These are phyloP conservation scores for Pseudolaguvia tuberculata DNA, from an alignment of 2,113 vertebrate species.

Conservation along the genomic window DNA sequence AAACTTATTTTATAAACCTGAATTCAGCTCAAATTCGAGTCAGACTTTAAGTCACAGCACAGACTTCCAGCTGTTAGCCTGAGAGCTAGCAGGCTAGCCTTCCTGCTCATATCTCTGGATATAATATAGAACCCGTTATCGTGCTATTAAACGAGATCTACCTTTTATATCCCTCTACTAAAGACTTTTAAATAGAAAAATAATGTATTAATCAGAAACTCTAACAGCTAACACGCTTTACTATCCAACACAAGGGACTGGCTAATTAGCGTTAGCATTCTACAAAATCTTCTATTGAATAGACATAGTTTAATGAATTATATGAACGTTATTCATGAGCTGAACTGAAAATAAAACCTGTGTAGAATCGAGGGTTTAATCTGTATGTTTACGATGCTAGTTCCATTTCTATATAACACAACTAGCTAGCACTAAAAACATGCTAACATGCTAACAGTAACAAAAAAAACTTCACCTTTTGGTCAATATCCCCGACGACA, in stretches of 20 bases:
- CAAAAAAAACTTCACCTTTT: constrained; percentile 73
- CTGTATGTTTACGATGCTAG: neutral
- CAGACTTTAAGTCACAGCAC: neutral
- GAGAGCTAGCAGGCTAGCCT: neutral
- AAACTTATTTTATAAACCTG: neutral
- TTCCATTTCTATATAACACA: constrained; percentile 3
- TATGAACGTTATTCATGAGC: neutral
- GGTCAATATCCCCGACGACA: constrained; percentile 91
- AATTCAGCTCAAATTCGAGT: neutral
- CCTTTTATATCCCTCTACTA: no score
- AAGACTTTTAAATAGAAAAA: neutral
- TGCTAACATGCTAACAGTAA: constrained; percentile 47
- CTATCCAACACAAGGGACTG: constrained; percentile 13
- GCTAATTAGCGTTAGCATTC: constrained; percentile 17
- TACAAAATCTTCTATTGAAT: neutral
- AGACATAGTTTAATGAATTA: neutral
- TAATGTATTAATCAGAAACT: constrained; percentile 13
- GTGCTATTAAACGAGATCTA: neutral
- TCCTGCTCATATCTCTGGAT: neutral
- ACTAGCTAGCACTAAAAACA: constrained; percentile 46
- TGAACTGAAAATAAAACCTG: neutral
- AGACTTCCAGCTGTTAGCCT: neutral
- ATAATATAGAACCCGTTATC: neutral
- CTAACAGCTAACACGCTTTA: constrained; percentile 8
- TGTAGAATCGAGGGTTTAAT: neutral